phyloP scores from a whole-genome alignment of 2,888 invertebrate species.

The Meghimatium bilineatum region DNA sequence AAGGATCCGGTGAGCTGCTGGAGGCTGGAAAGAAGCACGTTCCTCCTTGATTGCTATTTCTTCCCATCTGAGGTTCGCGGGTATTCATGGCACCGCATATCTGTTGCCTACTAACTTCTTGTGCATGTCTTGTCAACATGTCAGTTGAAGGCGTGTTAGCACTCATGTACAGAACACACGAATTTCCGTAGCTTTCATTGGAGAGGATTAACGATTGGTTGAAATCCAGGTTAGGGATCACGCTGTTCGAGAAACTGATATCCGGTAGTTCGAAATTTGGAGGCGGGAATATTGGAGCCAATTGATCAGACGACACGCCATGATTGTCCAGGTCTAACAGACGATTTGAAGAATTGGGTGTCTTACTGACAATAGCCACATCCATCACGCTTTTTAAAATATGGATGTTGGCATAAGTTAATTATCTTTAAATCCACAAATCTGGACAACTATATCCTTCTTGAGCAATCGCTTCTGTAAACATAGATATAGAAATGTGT shows the following conservation, averaged over 20 bases:
- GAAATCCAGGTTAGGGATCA: constrained; percentile 45
- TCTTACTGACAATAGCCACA: neutral
- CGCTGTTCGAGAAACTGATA: constrained; percentile 66
- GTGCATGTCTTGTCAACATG: neutral
- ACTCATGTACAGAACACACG: constrained; percentile 52
- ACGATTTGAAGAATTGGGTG: neutral
- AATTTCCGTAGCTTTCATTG: constrained; percentile 70
- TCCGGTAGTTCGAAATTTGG: constrained; percentile 75
- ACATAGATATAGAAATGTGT: too few relatives aligned
- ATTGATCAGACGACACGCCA: constrained; percentile 39
- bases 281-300: constrained; percentile 74
- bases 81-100: neutral
- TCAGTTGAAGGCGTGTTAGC: constrained; percentile 1
- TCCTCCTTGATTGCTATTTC: neutral
- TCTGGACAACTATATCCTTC: too few relatives aligned
- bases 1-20: constrained; percentile 80
- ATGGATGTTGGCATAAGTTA: too few relatives aligned
- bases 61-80: neutral
- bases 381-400: too few relatives aligned
- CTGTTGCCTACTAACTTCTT: neutral
- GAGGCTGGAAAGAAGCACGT: constrained; percentile 52
- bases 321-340: neutral
- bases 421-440: too few relatives aligned
- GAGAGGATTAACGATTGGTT: constrained; percentile 40
- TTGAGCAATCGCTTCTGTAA: too few relatives aligned